Base-by-base conservation (phyloP, 2,888 invertebrate species). In the Ommatoiulus sabulosus region DNA sequence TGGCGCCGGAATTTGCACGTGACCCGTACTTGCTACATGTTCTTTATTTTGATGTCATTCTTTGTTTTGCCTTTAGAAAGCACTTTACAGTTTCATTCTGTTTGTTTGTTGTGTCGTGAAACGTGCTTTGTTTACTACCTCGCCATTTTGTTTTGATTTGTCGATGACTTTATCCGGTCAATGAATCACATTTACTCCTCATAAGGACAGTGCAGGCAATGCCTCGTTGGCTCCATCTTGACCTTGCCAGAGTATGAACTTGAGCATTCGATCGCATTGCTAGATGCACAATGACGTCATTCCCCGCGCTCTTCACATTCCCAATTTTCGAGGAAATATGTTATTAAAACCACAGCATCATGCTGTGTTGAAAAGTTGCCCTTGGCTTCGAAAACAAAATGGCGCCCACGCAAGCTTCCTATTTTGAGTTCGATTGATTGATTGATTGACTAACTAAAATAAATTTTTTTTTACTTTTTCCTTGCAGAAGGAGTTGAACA, bases 401-500 rank as follows among this genome's bases (percentile, higher is more conserved):
- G 57, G 57, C 57, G 57, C 17, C 57, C 57, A 57, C 57, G 57
- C 57, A 57, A 5, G 12, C 57, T 57, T 57, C 17, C 57, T 57
- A 52, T 43, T 52, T 87, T 15, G 15, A 57, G 57, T 57, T 57
- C 57, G 3, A 63, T 63, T 35, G 7, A 35, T 35, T 35, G 3
- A 63, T 63, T 35, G 7, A 35, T 35, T 35, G 35, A 35, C 35
- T 35, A 2, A 85, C 20, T 85, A 63, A 48, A 48, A 87, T 87
- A 2, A 44, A 15, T 46, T 17, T 72, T 44, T 52, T 63, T 44
- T 85, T 84, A 89, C 87, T 84, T 89, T 87, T 24, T 87, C 87
- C 89, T 91, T 91, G 72, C 92, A 93, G 93, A 92, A 94, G 92
- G 94, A 94, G 91, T 92, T 93, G 90, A 93, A 93, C 91, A 92